These are phyloP conservation scores for Balearica regulorum DNA, from an alignment of 2,797 vertebrate species.

Conservation along the genomic window DNA sequence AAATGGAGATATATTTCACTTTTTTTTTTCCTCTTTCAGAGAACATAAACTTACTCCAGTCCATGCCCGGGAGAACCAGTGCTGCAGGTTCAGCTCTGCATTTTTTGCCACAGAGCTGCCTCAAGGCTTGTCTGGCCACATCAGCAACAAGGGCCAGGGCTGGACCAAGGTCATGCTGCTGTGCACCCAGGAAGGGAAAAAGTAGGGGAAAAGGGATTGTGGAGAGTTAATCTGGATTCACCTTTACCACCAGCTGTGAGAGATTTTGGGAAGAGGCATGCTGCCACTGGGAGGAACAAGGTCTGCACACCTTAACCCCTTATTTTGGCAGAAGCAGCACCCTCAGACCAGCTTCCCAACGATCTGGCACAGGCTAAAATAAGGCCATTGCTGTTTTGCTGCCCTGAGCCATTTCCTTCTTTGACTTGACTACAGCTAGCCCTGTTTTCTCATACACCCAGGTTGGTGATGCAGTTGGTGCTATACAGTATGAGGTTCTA, in stretches of 20 bases:
- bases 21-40: background rate
- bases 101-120: background rate
- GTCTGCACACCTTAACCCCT: background rate
- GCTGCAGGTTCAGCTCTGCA: background rate
- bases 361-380: background rate
- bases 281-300: background rate
- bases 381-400: background rate
- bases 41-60: background rate
- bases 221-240: background rate
- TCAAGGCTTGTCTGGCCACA: background rate
- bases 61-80: background rate
- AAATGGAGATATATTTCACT: background rate
- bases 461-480: rapidly evolving
- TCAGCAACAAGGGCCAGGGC: background rate
- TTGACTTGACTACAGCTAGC: background rate
- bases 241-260: background rate
- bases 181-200: background rate
- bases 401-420: background rate
- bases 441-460: rapidly evolving
- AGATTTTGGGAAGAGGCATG: background rate
- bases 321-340: background rate
- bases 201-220: background rate
- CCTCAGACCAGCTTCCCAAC: background rate
- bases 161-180: background rate
- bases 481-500: background rate